Conservation (phyloP, 2,888 invertebrate species). For the Drosophila acutilabella region DNA sequence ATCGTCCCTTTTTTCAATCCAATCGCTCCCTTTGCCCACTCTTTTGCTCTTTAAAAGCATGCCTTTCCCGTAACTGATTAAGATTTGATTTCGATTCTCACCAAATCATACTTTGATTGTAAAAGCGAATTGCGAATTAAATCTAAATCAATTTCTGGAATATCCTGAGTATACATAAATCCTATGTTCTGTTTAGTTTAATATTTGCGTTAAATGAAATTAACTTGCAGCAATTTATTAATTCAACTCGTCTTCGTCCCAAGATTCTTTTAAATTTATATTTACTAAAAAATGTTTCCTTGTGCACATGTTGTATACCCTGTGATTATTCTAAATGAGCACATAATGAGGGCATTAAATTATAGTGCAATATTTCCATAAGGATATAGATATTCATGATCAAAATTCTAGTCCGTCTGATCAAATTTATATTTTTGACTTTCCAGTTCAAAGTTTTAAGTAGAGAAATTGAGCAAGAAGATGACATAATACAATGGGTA, state of each 20-base stretch:
- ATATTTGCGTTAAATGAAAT: constrained; percentile 38
- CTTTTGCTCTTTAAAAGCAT: background rate
- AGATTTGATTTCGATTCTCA: background rate
- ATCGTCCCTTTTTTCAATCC: background rate
- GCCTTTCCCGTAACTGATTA: constrained; percentile 7
- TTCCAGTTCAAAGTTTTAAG: background rate
- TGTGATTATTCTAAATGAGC: background rate
- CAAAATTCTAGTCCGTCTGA: too few relatives aligned
- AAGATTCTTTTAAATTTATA: background rate
- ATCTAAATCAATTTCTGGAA: background rate
- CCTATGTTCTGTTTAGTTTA: constrained; percentile 24
- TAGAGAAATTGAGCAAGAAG: background rate
- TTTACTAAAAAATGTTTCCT: too few relatives aligned
- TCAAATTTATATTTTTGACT: too few relatives aligned
- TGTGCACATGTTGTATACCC: background rate
- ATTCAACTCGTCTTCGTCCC: background rate
- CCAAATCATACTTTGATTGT: background rate
- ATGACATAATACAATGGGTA: background rate
- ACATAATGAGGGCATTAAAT: background rate
- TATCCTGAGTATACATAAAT: too few relatives aligned
- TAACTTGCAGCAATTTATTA: constrained; percentile 22
- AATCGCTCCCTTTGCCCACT: background rate
- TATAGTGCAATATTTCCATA: background rate
- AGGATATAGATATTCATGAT: too few relatives aligned
- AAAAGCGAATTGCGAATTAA: background rate